Conservation (phyloP, 2,797 vertebrate species). For the Enteromius treurensis region DNA sequence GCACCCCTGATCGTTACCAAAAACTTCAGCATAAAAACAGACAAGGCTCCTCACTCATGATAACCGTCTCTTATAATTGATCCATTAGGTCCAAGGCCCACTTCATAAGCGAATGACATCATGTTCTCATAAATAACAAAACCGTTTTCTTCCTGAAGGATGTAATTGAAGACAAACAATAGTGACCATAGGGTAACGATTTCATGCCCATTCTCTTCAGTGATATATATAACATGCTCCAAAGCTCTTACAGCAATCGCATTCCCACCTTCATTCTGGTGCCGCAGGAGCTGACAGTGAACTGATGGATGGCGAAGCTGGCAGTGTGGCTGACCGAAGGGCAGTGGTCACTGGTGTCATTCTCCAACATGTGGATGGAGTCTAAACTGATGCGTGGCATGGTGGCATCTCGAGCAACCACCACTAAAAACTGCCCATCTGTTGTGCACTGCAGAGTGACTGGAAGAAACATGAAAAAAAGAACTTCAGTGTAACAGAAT, state of each 20-base stretch:
- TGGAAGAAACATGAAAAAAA: slow-evolving; percentile 45
- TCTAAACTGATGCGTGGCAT: slow-evolving; percentile 68
- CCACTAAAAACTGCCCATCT: slow-evolving; percentile 79
- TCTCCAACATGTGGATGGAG: slow-evolving; percentile 68
- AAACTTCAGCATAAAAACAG: background rate
- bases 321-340: slow-evolving; percentile 62
- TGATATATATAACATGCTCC: background rate
- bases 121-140: slow-evolving; percentile 78
- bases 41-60: slow-evolving; percentile 72
- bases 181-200: background rate
- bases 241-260: background rate
- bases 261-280: slow-evolving; percentile 67
- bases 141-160: slow-evolving; percentile 68
- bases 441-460: slow-evolving; percentile 79
- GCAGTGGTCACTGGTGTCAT: slow-evolving; percentile 60
- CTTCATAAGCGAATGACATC: slow-evolving; percentile 75
- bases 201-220: background rate
- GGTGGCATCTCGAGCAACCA: slow-evolving; percentile 73
- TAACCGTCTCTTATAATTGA: slow-evolving; percentile 78
- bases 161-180: background rate
- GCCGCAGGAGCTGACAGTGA: slow-evolving; percentile 76
- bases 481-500: too few species aligned
- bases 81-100: slow-evolving; percentile 73
- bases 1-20: background rate
- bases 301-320: slow-evolving; percentile 75